phyloP scores from a whole-genome alignment of 2,113 vertebrate species.

The Pterophyllum scalare region DNA sequence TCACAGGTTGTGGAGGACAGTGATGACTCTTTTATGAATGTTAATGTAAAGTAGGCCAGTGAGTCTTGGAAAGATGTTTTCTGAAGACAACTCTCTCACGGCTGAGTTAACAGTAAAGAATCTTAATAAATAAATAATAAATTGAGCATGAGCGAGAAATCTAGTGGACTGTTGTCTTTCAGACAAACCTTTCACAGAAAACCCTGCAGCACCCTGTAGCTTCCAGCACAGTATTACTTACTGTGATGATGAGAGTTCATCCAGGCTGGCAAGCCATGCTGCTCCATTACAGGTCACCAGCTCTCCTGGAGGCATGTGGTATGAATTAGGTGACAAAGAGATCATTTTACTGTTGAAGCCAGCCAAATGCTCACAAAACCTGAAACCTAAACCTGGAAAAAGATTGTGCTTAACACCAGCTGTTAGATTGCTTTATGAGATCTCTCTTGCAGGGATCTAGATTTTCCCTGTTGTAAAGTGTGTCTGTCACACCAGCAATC shows the following conservation, averaged over 20 bases:
- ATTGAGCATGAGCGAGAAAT: background rate
- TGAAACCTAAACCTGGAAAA: too few relatives aligned
- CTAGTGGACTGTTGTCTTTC: background rate
- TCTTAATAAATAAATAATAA: slow-evolving; percentile 8
- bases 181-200: background rate
- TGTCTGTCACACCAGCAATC: slow-evolving; percentile 1
- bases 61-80: slow-evolving; percentile 33
- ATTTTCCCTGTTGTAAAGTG: background rate
- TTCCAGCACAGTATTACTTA: background rate
- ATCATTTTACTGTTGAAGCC: background rate
- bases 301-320: background rate
- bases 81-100: background rate
- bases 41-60: slow-evolving; percentile 26
- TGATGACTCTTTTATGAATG: too few relatives aligned
- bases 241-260: background rate
- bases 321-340: background rate
- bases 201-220: background rate
- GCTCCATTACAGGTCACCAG: background rate
- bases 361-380: background rate
- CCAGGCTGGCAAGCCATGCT: background rate
- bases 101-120: slow-evolving; percentile 18
- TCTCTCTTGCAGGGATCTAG: background rate
- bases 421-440: background rate
- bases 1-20: background rate
- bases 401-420: background rate